Base-by-base conservation (phyloP, 2,797 vertebrate species). In the Acipenser transmontanus region DNA sequence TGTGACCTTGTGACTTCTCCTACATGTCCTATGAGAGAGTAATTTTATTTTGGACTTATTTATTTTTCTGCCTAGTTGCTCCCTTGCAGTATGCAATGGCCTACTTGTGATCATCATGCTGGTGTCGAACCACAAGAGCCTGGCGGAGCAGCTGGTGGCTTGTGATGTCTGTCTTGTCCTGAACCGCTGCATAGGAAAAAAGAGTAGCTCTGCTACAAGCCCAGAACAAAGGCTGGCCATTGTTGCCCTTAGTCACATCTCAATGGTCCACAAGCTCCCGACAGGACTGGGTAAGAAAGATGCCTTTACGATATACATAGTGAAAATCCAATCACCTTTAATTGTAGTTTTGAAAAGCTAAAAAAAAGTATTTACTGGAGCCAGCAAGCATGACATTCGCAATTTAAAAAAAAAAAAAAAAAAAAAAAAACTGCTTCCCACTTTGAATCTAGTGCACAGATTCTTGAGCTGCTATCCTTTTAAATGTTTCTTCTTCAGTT, bases 41-140 rank as follows among this genome's bases (percentile, higher is more conserved):
- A 34, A 1, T 1, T 34, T 3, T 34, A 1, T 34, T 34, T 34
- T 34, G 2, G 0, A 34, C 34, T 34, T 34, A 34, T 34, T 34
- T 34, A 34, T 34, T 34, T 34, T 34, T 34, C 3, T 34, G 34
- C 34, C 34, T 34, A 34, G 96, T 74, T 93, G 92, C 67, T 80
- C 78, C n/a, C 79, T 84, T 1, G 92, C 90, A 0, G 92, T 96
- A 69, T 85, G 78, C 57, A 94, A 94, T 1, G 95, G 95, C 1
- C 84, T 98, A 61, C 88, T 96, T 61, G 87, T 98, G 51, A 76
- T 95, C 78, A 89, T 87, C 74, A 84, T 90, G 88, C 88, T 98
- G 69, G 83, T 94, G 56, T 91, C 91, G 1, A 83, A 86, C 71
- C 93, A 96, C 67, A 92, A 91, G 72, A 91, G 86, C 61, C 85